A percentile compares a stretch with the other conserved stretches of the same genome.
phyloP scores from a whole-genome alignment of 1,140 invertebrate genomes.

The Apis dorsata region DNA sequence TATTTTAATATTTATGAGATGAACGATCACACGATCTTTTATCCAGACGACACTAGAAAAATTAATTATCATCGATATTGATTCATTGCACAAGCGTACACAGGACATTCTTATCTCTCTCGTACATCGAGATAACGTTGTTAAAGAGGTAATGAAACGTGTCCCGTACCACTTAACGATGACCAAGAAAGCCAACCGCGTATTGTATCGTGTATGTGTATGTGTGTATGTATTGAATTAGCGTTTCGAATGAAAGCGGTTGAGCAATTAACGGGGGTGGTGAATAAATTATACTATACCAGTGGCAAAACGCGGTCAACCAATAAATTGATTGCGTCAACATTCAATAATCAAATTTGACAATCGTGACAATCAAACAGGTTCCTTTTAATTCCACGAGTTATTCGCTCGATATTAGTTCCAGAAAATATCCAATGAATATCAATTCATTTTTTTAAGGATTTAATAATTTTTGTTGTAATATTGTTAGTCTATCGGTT shows the following conservation, averaged over 20 bases:
- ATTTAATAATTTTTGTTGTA: too few relatives aligned
- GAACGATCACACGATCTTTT: too few relatives aligned
- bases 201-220: neutral
- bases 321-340: constrained; percentile 47
- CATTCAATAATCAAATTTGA: constrained; percentile 45
- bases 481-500: too few relatives aligned
- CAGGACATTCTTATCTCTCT: constrained; percentile 3
- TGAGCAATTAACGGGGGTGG: constrained; percentile 51
- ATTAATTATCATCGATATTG: too few relatives aligned
- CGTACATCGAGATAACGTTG: constrained; percentile 44
- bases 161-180: constrained; percentile 32
- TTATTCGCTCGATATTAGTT: neutral
- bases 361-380: constrained; percentile 24
- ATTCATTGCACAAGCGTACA: too few relatives aligned
- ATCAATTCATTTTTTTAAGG: too few relatives aligned
- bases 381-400: constrained; percentile 8
- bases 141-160: constrained; percentile 48
- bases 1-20: too few relatives aligned
- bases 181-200: neutral
- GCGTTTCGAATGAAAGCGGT: constrained; percentile 31
- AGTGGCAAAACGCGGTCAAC: constrained; percentile 28
- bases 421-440: too few relatives aligned
- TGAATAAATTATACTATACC: constrained; percentile 25
- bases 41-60: too few relatives aligned
- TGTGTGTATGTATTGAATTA: constrained; percentile 21